Conservation (phyloP, 1,140 invertebrate species). For the Anastrepha ludens region DNA sequence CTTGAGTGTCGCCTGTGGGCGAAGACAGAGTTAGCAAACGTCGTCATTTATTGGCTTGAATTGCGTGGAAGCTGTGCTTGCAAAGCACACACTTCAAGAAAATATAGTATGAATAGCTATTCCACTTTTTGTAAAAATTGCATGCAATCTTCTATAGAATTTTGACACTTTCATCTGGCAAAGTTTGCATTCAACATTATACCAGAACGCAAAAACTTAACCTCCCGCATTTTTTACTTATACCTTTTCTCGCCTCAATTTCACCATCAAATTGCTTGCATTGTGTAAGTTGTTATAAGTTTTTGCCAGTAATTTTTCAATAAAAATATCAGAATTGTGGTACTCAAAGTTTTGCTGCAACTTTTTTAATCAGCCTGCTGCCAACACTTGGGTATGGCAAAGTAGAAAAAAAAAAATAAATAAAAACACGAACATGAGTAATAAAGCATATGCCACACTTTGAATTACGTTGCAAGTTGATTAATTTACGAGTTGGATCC, state of each 20-base stretch:
- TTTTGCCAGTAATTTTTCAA: neutral
- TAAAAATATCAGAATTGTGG: neutral
- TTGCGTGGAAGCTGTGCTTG: neutral
- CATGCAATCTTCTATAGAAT: neutral
- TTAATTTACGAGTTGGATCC: too few species aligned
- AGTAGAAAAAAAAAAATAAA: too few species aligned
- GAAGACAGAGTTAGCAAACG: neutral
- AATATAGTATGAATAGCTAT: too few species aligned
- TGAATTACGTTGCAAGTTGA: too few species aligned
- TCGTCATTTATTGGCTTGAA: slow-evolving; percentile 15
- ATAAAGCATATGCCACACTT: too few species aligned
- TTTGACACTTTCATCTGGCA: neutral
- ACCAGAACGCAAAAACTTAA: neutral
- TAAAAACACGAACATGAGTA: too few species aligned
- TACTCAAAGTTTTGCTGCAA: neutral
- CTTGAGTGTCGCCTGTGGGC: neutral
- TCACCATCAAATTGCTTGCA: neutral
- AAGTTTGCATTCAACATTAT: neutral
- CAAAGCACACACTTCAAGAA: too few species aligned
- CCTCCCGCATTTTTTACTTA: neutral
- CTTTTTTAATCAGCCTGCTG: neutral
- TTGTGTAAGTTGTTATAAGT: neutral
- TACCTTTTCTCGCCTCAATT: neutral
- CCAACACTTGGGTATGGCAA: too few species aligned
- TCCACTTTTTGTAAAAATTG: too few species aligned